Base-by-base conservation (phyloP, 2,888 invertebrate genomes). In the Limnephilus lunatus region DNA sequence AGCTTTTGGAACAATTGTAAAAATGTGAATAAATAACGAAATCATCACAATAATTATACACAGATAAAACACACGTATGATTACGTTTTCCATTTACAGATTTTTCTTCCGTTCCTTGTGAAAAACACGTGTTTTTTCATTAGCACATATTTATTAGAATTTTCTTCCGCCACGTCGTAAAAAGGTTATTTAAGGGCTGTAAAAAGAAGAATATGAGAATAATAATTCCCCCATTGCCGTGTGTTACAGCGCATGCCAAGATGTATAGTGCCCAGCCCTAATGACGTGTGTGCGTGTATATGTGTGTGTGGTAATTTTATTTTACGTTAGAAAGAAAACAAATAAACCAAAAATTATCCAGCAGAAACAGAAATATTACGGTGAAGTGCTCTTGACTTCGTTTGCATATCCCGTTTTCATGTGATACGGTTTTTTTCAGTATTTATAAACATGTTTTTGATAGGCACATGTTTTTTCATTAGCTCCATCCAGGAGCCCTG, bases 141-240 rank as follows among this genome's bases (percentile, higher is more conserved):
- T 32, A 15, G 1, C 2, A 7, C 82, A 32, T 83, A 83, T 83
- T 32, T 35, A 83, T 32, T 19, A 83, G 19, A 19, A 83, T 32
- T 32, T 68, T 68, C 9, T 9, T 30, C 30, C 48, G 30, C 44
- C 15, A 48, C 86, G n/a, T 86, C 86, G n/a, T 86, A 86, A n/a
- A 86, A 86, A 86, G n/a, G 44, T 86, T 39, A 48, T 86, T 86
- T 86, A 86, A n/a, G 39, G n/a, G n/a, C n/a, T 48, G 44, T 86
- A 48, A 86, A 44, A 86, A 86, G 9, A 19, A 85, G 30, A 14
- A 86, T 44, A 86, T n/a, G 68, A 1, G 14, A 44, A 48, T 11
- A 85, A 85, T 85, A 48, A 44, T 86, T 44, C 44, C 44, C 12
- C 25, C 83, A 15, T 35, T 35, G 25, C 83, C 35, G 35, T 32